Base-by-base conservation (phyloP, 37 sponge, comb jelly and placozoan genomes). In the Aplysina aerophoba region DNA sequence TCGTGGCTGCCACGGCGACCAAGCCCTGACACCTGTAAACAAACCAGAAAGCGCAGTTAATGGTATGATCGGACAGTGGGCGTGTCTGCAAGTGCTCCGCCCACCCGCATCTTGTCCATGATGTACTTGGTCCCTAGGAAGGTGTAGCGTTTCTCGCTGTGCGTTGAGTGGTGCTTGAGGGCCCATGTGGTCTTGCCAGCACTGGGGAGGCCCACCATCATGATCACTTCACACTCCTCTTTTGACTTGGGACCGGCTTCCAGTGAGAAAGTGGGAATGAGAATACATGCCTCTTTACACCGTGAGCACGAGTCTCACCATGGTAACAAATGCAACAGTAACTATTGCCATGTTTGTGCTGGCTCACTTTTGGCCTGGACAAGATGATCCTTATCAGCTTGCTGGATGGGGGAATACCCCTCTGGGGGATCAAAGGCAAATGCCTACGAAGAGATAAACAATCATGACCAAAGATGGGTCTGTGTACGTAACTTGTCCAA, bases 181-280 rank as follows among this genome's bases (percentile, higher is more conserved):
- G 91, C 96, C 99, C 99, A 98, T 0, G 89, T 96, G 77, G 97
- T 95, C 95, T 98, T 98, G n/a, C 99, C 99, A 38, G 87, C 78
- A 28, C 89, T 94, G 38, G 99, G 99, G 53, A 98, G 85, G 0
- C 99, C 99, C 33, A 98, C 83, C 92, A 96, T 84, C 83, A 96
- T 75, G 0, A 96, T 20, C 44, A 96, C 91, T 84, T 94, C 88
- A 77, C 89, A 82, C 33, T 85, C 86, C 0, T 50, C 73, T 35
- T 85, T 81, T 25, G 53, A 38, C 37, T 37, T 36, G 17, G 87
- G 91, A 4, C 73, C 73, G 17, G 50, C 80, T 85, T 78, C 39
- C 69, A 65, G 54, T 44, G 3, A 5, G 24, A 63, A 27, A 63
- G 65, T 28, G 24, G 28, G 27, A 28, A 12, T 63, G 24, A 28